Conservation (phyloP, 2,888 invertebrate genomes). For the Acleris holmiana region DNA sequence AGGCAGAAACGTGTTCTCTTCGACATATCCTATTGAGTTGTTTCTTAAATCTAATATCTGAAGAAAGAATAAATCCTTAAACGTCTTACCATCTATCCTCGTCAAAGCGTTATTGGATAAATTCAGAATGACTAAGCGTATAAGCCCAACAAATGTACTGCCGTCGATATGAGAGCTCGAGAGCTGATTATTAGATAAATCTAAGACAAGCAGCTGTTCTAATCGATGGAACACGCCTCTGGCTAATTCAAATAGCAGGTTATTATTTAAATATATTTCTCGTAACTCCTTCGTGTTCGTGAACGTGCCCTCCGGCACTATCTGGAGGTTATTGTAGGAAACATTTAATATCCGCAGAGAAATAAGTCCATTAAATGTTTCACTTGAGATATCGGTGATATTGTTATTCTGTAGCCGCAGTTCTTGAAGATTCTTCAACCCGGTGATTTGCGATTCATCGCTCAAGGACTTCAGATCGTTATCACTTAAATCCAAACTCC, state of each 20-base stretch:
- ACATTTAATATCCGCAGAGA: constrained; percentile 92
- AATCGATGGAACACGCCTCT: constrained; percentile 93
- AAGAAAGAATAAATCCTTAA: constrained; percentile 93
- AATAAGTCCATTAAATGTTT: constrained; percentile 91
- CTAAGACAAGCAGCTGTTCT: constrained; percentile 93
- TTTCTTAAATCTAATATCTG: constrained; percentile 94
- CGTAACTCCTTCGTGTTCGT: constrained; percentile 92
- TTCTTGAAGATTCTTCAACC: constrained; percentile 90
- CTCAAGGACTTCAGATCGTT: constrained; percentile 90
- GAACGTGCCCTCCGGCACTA: constrained; percentile 92
- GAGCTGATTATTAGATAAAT: constrained; percentile 93
- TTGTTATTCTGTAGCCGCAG: constrained; percentile 93
- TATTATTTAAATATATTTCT: constrained; percentile 94
- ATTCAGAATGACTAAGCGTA: constrained; percentile 93
- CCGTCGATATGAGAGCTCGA: constrained; percentile 93
- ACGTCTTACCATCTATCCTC: constrained; percentile 92
- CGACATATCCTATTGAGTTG: constrained; percentile 94
- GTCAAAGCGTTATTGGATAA: constrained; percentile 93
- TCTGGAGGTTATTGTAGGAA: constrained; percentile 92
- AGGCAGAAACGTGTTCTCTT: constrained; percentile 94
- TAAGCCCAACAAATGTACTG: constrained; percentile 93
- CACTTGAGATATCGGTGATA: constrained; percentile 90
- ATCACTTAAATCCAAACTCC: constrained; percentile 90
- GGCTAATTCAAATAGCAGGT: constrained; percentile 92
- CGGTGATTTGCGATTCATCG: constrained; percentile 90